Evolutionary conservation across 2,797 vertebrate species (phyloP).

Genomic region (Acipenser ruthenus): DNA sequence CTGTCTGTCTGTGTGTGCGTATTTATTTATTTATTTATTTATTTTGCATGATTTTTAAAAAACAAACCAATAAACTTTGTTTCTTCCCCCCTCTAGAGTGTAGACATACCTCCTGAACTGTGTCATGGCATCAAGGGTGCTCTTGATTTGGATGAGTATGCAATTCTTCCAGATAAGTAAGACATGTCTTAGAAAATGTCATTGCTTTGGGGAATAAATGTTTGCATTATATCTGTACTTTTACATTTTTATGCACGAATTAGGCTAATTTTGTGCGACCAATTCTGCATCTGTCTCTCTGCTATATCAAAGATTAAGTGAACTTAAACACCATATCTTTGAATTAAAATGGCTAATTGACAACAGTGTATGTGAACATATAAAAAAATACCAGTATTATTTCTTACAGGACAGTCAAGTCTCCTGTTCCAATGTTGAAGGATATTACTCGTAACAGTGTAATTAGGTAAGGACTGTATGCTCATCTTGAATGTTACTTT

Average conservation of each 20-base stretch:
- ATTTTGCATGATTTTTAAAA: too few species aligned
- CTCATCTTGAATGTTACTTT: background rate
- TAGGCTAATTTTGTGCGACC: too few species aligned
- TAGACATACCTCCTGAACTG: constrained; percentile 71
- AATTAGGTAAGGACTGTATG: constrained; percentile 64
- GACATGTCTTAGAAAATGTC: constrained; percentile 22
- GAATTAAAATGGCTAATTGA: too few species aligned
- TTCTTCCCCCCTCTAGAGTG: constrained; percentile 26
- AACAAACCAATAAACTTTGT: too few species aligned
- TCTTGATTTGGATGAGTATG: constrained; percentile 71
- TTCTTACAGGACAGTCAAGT: constrained; percentile 63
- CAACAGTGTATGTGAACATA: background rate
- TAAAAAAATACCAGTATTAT: too few species aligned
- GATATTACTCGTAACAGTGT: constrained; percentile 74
- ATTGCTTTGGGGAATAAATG: too few species aligned
- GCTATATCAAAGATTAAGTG: background rate
- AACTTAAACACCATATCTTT: too few species aligned
- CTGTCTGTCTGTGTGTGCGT: too few species aligned
- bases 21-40: too few species aligned
- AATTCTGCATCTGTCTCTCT: too few species aligned
- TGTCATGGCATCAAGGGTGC: constrained; percentile 89
- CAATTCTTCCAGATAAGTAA: constrained; percentile 88
- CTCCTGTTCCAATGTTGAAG: constrained; percentile 76
- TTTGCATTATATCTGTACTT: too few species aligned
- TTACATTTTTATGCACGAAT: too few species aligned